Evolutionary conservation across 2,113 vertebrate species (phyloP), one percentile per base, ranked within the genome.

Genomic region (Empidonax alnorum): DNA sequence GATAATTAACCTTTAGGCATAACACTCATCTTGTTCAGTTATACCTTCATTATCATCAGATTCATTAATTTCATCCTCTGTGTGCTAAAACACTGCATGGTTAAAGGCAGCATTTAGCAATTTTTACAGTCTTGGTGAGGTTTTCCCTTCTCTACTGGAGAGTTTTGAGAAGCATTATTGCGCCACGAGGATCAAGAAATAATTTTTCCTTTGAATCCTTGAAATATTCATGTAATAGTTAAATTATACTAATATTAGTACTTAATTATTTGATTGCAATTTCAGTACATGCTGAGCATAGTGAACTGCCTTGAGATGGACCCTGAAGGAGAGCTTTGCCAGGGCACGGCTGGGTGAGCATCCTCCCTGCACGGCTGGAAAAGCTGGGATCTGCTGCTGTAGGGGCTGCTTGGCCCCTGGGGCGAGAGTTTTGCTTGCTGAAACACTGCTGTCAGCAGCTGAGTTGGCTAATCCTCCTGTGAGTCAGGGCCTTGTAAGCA

Each of bases 41-140:
- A 75, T 58, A 94, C 92, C 80, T 96, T 96, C 87, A 90, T 97
- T 95, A 97, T 55, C 77, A 63, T 62, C 81, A 89, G 67, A 92
- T 65, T 92, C 95, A 96, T 96, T 96, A 95, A 97, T 95, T 95
- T 92, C 62, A 87, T 89, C 63, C 30, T 94, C 59, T 17, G 14
- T 46, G 47, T 35, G 61, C 77, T 91, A 87, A 91, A 86, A 68
- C 6, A 1, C 19, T 24, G 30, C 42, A 39, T 27, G 12, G 67
- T 65, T 93, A 74, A 90, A 72, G 63, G 71, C 87, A 94, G 63
- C 39, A 44, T 79, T 65, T 52, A 78, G 41, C 58, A 91, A 82
- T 25, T 75, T 25, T 44, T 68, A 71, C 37, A 76, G 25, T 42
- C 50, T 23, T 78, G 53, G 41, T 39, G 78, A 73, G 20, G 42